Evolutionary conservation across 2,888 invertebrate genomes (phyloP), one percentile per base, ranked within the genome.

Genomic region (Diploptera punctata): DNA sequence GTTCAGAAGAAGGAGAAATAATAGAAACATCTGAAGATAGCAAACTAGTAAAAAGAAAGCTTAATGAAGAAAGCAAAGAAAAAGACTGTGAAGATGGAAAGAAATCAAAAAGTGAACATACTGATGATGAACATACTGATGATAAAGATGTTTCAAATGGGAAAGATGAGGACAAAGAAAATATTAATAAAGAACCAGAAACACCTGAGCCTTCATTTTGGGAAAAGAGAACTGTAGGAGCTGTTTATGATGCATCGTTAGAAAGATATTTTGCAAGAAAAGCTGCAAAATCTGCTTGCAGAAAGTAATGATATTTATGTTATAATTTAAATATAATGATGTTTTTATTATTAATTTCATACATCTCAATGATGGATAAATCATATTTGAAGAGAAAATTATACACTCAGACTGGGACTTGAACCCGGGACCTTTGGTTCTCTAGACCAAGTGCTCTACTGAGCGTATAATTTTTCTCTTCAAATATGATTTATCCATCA

Each of bases 211-310:
- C 88, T 74, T 89, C 91, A 79, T 90, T 95, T 78, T 95, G 94
- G 93, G 89, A 90, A 79, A 95, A 95, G 80, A 86, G 95, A 77
- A 95, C 95, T 31, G 89, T 95, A 18, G 95, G 93, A 7, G 87
- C 87, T 67, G 87, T 89, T 2, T 93, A 91, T 82, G 91, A 92
- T 72, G 90, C 88, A 72, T 94, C 95, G 18, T 81, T 93, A 33
- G 87, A 90, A 78, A 87, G 92, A 78, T 94, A 93, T 82, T 91
- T 90, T 80, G 88, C 90, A 79, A 87, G 94, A 77, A 93, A 93
- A 83, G 86, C 90, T 29, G 81, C 85, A 5, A 86, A 89, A 78
- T 52, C 38, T 13, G 60, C 44, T 26, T n/a, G n/a, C n/a, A 68
- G 24, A 13, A 47, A 26, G 33, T 33, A 33, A 33, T 33, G 5